phyloP scores from a whole-genome alignment of 2,888 invertebrate genomes.

The Ormyrus pomaceus region DNA sequence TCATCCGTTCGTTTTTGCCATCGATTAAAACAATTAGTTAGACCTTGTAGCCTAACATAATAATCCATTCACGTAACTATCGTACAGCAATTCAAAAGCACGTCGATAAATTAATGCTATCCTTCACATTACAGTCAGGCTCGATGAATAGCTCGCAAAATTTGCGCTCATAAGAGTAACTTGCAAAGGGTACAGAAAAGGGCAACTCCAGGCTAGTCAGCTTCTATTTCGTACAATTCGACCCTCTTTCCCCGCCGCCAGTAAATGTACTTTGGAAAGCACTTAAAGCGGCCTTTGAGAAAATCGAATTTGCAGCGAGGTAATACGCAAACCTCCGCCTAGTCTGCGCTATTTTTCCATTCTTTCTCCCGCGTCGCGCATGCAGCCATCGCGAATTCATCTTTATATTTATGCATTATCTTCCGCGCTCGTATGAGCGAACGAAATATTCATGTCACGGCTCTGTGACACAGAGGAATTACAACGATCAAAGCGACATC shows the following conservation, averaged over 20 bases:
- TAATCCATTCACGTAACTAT: too few relatives aligned
- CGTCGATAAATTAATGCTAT: too few relatives aligned
- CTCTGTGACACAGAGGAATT: slow-evolving; percentile 36
- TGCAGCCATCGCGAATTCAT: slow-evolving; percentile 40
- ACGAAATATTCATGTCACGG: slow-evolving; percentile 36
- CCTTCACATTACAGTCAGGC: too few relatives aligned
- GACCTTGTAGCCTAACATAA: too few relatives aligned
- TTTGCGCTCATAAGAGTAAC: too few relatives aligned
- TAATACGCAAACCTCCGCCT: slow-evolving; percentile 22
- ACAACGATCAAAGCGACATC: slow-evolving; percentile 38
- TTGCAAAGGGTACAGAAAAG: neutral
- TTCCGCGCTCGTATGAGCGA: slow-evolving; percentile 12
- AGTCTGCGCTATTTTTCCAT: neutral
- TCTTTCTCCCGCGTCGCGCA: neutral
- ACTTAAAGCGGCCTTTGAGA: slow-evolving; percentile 58
- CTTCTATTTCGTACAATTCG: slow-evolving; percentile 23
- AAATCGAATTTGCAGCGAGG: slow-evolving; percentile 57
- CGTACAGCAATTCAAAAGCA: too few relatives aligned
- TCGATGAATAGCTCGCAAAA: too few relatives aligned
- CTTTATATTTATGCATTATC: slow-evolving; percentile 38
- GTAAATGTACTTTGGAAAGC: slow-evolving; percentile 58
- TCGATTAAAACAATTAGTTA: too few relatives aligned
- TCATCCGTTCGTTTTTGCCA: too few relatives aligned
- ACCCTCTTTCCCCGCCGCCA: slow-evolving; percentile 17
- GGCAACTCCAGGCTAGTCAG: neutral